phyloP scores from a whole-genome alignment of 1,140 invertebrate species.

The Drosophila asahinai region DNA sequence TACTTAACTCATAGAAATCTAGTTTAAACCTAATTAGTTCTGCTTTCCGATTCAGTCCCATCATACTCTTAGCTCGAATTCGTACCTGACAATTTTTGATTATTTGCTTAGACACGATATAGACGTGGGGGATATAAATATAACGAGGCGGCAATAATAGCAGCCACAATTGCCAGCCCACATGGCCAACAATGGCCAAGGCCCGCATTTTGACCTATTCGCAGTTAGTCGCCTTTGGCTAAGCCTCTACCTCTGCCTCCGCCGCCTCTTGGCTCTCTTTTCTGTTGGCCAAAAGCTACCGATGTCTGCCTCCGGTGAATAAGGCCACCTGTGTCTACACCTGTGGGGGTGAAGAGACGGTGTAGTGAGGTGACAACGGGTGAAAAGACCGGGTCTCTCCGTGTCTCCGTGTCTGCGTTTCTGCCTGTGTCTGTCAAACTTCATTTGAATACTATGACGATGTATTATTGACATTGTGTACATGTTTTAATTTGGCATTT shows the following conservation, averaged over 20 bases:
- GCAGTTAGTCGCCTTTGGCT: conserved; percentile 9
- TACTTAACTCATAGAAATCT: too few species aligned
- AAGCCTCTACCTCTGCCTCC: conserved; percentile 16
- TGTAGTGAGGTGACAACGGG: conserved; percentile 22
- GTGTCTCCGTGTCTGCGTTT: conserved; percentile 8
- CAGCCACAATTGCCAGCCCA: conserved; percentile 24
- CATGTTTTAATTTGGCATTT: conserved; percentile 83
- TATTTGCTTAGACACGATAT: conserved; percentile 1
- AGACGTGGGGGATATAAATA: conserved; percentile 15
- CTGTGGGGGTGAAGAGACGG: conserved; percentile 23
- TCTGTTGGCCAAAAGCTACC: conserved; percentile 16
- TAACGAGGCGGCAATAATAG: conserved; percentile 9
- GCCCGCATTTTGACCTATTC: conserved; percentile 47
- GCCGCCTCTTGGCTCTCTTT: conserved; percentile 1
- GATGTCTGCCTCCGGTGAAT: conserved; percentile 33
- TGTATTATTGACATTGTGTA: conserved; percentile 79
- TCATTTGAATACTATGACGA: conserved; percentile 82
- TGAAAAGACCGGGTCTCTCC: conserved; percentile 4
- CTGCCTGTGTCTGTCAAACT: conserved; percentile 66
- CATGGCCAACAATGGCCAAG: conserved; percentile 38
- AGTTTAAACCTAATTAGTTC: not conserved
- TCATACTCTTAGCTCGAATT: not conserved
- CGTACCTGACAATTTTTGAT: conserved; percentile 9
- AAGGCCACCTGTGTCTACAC: conserved; percentile 75
- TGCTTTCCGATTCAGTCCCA: not conserved